phyloP scores from a whole-genome alignment of 2,888 invertebrate genomes.

The Exocentrus adspersus region DNA sequence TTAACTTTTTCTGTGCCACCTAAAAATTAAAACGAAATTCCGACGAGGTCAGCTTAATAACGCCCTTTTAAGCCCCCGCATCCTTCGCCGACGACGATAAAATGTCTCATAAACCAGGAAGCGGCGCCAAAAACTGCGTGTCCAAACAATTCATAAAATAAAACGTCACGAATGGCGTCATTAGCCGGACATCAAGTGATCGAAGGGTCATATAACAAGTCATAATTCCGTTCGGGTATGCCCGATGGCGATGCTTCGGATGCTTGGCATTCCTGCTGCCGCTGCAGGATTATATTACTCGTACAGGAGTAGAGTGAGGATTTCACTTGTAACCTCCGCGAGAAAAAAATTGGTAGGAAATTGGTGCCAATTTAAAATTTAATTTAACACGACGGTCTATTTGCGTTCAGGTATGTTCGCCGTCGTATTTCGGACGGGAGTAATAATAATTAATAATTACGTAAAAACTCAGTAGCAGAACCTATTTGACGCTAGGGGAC shows the following conservation, averaged over 20 bases:
- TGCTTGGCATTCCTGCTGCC: slow-evolving; percentile 57
- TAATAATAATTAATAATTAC: background rate
- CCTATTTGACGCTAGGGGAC: no score
- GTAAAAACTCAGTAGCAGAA: no score
- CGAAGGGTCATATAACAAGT: slow-evolving; percentile 61
- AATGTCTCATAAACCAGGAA: slow-evolving; percentile 21
- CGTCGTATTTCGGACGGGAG: background rate
- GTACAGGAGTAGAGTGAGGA: slow-evolving; percentile 15
- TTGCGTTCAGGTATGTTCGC: background rate
- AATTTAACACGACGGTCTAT: background rate
- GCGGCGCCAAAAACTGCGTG: slow-evolving; percentile 25
- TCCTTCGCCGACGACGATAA: slow-evolving; percentile 5
- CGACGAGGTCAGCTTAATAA: background rate
- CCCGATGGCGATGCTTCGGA: slow-evolving; percentile 58
- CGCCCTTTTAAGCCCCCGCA: background rate
- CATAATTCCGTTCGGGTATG: slow-evolving; percentile 62
- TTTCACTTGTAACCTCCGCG: slow-evolving; percentile 12
- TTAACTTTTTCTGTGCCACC: background rate
- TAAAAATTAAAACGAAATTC: background rate
- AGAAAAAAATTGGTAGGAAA: background rate
- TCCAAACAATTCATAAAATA: slow-evolving; percentile 45
- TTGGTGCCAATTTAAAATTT: background rate
- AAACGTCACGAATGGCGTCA: slow-evolving; percentile 58
- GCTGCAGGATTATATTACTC: slow-evolving; percentile 55
- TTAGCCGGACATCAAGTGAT: slow-evolving; percentile 57